Base-by-base conservation (phyloP, 2,797 vertebrate genomes). In the Scolopax rusticola region DNA sequence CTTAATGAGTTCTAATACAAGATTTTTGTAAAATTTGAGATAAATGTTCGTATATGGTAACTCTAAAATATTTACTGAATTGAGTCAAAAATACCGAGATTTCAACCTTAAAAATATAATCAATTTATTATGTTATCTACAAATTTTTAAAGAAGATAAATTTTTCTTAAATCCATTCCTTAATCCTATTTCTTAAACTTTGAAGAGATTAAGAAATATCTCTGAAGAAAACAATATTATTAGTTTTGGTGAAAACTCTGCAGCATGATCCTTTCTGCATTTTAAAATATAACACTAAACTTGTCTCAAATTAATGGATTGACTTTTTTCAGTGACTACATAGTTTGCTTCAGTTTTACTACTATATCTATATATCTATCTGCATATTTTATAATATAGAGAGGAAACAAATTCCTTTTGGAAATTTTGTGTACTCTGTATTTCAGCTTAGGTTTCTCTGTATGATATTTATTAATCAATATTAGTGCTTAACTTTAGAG, bases 341-440 rank as follows among this genome's bases (percentile, higher is more conserved):
- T 38, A 27, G 13, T 63, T 69, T 74, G 14, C 28, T 78, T 88
- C 27, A 33, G 2, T 24, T 86, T 71, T 74, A 64, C 43, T 50
- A 30, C 3, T 57, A n/a, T n/a, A 28, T 1, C 11, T 73, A 53
- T 24, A n/a, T n/a, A n/a, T n/a, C n/a, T n/a, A n/a, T n/a, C 0
- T 0, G 11, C 73, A 60, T 83, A 78, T 36, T 45, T 73, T 65
- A 41, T 40, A 78, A 32, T 5, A 47, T 7, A 74, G 8, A 57
- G 8, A n/a, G 4, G 15, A 79, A 89, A 8, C 0, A 89, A 81
- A 77, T 59, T 57, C 5, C 3, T 61, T 23, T 36, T 78, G 69
- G 41, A 85, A 92, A 70, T 63, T 45, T 79, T 87, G 2, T 41
- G 8, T 54, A 20, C 13, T 47, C 3, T 14, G 2, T 59, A 14